phyloP scores from a whole-genome alignment of 2,888 invertebrate genomes.

The Eupithecia abbreviata region DNA sequence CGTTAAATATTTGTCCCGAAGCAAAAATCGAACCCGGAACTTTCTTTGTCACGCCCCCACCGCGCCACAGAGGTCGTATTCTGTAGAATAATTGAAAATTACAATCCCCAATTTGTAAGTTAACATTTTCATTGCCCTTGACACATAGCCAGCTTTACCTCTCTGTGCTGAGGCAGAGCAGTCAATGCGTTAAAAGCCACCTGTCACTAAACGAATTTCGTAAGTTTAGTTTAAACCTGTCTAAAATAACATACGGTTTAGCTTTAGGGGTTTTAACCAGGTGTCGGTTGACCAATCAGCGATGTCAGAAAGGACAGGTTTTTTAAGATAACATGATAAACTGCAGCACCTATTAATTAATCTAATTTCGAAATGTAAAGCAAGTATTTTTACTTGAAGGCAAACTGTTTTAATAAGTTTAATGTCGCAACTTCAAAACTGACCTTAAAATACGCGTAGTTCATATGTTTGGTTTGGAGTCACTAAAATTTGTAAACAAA shows the following conservation, averaged over 20 bases:
- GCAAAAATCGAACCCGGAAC: no score
- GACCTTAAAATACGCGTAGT: slow-evolving; percentile 24
- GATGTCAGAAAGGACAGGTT: neutral
- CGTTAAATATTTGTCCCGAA: no score
- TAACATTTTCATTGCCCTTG: neutral
- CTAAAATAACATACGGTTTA: neutral
- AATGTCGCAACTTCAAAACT: slow-evolving; percentile 26
- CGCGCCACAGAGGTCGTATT: no score
- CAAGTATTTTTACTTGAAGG: slow-evolving; percentile 26
- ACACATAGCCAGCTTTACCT: neutral
- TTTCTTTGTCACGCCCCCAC: no score
- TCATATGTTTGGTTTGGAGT: neutral
- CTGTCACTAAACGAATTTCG: neutral
- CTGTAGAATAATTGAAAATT: no score
- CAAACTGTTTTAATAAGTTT: slow-evolving; percentile 22
- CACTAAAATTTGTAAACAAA: neutral
- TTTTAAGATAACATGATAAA: neutral
- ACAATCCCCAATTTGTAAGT: neutral
- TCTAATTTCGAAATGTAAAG: slow-evolving; percentile 13
- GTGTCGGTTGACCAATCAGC: neutral
- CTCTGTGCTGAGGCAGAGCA: neutral
- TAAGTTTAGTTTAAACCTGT: neutral
- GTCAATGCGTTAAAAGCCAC: neutral
- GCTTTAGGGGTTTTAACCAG: slow-evolving; percentile 4
- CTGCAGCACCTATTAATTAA: neutral